Percentiles rank a stretch among this genome's conserved stretches.
These are phyloP conservation scores for Lagopus muta DNA, from an alignment of 2,113 vertebrate genomes.

Conservation along the genomic window DNA sequence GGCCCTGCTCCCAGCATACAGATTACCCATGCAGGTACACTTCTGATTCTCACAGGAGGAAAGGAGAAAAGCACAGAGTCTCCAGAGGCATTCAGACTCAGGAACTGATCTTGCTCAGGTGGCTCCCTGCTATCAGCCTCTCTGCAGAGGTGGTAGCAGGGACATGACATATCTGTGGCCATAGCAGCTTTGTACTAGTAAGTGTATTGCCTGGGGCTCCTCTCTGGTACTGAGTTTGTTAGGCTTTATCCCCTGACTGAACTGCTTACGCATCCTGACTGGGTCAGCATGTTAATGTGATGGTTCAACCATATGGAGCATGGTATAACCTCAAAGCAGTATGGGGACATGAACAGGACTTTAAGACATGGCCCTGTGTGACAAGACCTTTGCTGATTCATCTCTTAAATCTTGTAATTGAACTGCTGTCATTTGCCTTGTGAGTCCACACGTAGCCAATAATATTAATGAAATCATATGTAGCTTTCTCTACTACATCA, in stretches of 20 bases:
- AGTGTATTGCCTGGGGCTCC: background rate
- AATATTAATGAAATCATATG: background rate
- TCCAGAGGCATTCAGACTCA: background rate
- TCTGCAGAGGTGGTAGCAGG: background rate
- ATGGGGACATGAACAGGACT: fast-evolving
- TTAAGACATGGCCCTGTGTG: background rate
- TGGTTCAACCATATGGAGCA: background rate
- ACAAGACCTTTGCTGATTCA: background rate
- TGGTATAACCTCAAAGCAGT: background rate
- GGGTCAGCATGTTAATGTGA: background rate
- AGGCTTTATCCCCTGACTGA: background rate
- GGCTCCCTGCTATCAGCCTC: background rate
- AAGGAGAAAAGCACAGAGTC: background rate
- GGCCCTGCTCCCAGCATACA: fast-evolving
- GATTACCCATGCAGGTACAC: fast-evolving
- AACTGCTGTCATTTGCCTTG: background rate
- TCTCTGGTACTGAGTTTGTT: background rate
- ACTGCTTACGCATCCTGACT: background rate
- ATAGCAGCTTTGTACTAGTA: background rate
- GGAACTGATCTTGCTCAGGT: background rate
- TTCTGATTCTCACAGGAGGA: background rate
- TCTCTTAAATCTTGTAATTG: fast-evolving
- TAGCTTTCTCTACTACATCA: background rate
- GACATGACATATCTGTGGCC: too few relatives aligned
- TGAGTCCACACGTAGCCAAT: background rate